These are phyloP conservation scores for Carlito syrichta DNA, from an alignment of 2,113 vertebrate species.

Conservation along the genomic window DNA sequence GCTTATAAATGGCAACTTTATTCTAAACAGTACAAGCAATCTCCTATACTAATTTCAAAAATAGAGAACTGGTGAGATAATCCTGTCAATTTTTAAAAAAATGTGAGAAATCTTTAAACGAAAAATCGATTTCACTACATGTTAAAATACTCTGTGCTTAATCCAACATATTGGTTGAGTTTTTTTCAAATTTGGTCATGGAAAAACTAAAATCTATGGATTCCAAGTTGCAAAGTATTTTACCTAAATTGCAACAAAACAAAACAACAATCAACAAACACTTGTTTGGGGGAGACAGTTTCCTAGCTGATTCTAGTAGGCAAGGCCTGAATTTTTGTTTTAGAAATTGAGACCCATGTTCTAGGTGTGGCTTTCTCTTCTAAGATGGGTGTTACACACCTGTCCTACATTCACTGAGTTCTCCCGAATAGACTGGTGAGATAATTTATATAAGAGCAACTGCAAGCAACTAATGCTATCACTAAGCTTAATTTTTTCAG, in stretches of 20 bases:
- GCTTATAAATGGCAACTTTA: neutral
- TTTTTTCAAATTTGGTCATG: neutral
- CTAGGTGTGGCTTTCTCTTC: neutral
- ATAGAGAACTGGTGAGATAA: neutral
- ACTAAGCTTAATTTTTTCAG: neutral
- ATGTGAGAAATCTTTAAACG: neutral
- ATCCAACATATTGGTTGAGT: neutral
- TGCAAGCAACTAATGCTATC: neutral
- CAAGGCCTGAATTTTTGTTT: neutral
- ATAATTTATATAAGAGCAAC: neutral
- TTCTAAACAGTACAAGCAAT: neutral
- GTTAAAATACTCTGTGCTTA: neutral
- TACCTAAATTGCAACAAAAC: neutral
- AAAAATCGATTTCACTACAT: neutral
- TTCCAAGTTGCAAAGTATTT: neutral
- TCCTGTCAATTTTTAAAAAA: neutral
- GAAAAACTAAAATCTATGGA: conserved; percentile 6
- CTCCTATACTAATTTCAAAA: neutral
- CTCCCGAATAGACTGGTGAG: neutral
- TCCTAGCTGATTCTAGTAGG: neutral
- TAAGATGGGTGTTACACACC: neutral
- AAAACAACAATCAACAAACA: neutral
- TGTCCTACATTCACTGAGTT: neutral
- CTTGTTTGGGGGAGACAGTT: neutral
- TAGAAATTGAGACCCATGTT: neutral